Base-by-base conservation (phyloP, 2,888 invertebrate genomes). In the Luperina testacea region DNA sequence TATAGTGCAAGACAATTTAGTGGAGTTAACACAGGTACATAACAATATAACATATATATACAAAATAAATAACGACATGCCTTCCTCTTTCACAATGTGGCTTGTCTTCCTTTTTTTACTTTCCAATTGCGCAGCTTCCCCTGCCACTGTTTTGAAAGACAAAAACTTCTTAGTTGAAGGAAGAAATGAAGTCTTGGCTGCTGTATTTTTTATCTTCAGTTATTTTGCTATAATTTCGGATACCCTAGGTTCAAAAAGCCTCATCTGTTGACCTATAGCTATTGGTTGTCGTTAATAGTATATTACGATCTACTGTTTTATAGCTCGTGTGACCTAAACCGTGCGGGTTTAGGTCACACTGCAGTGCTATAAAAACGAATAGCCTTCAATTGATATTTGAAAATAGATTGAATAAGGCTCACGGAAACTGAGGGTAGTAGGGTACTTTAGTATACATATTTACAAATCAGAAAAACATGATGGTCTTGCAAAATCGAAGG, bases 61-160 rank as follows among this genome's bases (percentile, higher is more conserved):
- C 81, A 65, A 88, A 81, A 86, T 71, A 77, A 79, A 72, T 77
- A 79, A 85, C 79, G 86, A 94, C 95, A 92, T 96, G 96, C 96
- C 96, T 96, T 93, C 92, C 61, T 88, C 88, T 81, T 87, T 90
- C 74, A 80, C 88, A 86, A 86, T 82, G 80, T 81, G 89, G 77
- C 75, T 84, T 84, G 86, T 87, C 83, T 88, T 91, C 92, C 88
- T 90, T 90, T 83, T 88, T 90, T 82, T 88, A 80, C 88, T 91
- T 78, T 86, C 89, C 90, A 92, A 85, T 90, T 90, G 92, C 78
- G 90, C 87, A 75, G 92, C 85, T 85, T 82, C 93, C 69, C 92
- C 94, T 83, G 90, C 88, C 90, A 93, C 96, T 96, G 96, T 96
- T 93, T 90, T 87, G 85, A 90, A 91, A 90, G 77, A 86, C 24